phyloP scores from a whole-genome alignment of 2,888 invertebrate species.

The Minunthozetes semirufus region DNA sequence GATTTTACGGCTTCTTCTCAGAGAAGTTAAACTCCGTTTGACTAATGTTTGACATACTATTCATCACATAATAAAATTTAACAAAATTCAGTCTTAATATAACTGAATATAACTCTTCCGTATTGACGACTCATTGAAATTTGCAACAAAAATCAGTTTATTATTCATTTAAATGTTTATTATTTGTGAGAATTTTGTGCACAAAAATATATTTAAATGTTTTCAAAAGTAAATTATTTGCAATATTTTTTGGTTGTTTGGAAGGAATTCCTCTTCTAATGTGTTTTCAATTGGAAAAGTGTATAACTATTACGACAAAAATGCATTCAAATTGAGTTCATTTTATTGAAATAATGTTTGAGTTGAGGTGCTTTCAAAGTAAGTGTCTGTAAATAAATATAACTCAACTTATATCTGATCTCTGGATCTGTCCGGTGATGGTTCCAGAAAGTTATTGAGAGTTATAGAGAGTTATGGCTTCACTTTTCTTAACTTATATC shows the following conservation, averaged over 20 bases:
- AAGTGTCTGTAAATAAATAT: slow-evolving; percentile 15
- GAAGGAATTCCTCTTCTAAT: too few species aligned
- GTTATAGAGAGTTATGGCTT: slow-evolving; percentile 6
- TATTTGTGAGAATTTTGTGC: too few species aligned
- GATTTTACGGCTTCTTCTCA: slow-evolving; percentile 10
- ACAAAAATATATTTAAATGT: too few species aligned
- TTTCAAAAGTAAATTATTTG: too few species aligned
- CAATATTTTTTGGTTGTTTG: too few species aligned
- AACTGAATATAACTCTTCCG: slow-evolving; percentile 6
- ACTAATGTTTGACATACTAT: slow-evolving; percentile 1
- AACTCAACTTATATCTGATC: slow-evolving; percentile 21
- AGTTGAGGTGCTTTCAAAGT: neutral
- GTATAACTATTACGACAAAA: neutral
- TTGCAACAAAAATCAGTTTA: too few species aligned
- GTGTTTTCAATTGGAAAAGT: neutral
- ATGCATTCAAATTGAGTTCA: neutral
- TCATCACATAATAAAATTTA: neutral
- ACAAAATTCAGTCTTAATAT: neutral
- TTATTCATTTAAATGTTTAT: too few species aligned
- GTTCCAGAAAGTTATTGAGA: neutral
- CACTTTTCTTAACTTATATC: slow-evolving; percentile 21
- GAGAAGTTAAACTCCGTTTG: neutral
- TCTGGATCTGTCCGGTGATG: neutral
- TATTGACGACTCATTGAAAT: neutral
- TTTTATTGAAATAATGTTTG: neutral